These are phyloP conservation scores for Otolemur garnettii DNA, from an alignment of 2,113 vertebrate species.

Conservation along the genomic window DNA sequence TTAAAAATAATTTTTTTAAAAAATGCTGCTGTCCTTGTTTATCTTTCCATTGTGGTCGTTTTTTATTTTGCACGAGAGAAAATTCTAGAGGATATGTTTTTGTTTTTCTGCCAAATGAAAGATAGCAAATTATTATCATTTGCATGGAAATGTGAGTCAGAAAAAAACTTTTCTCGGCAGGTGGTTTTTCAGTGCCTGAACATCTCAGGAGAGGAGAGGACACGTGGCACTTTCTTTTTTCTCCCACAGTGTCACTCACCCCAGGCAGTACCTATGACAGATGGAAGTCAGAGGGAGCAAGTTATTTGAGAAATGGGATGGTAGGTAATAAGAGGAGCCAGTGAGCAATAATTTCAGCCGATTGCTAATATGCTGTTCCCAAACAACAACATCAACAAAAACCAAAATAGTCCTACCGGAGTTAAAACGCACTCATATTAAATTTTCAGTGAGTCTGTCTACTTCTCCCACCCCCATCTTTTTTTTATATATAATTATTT, in stretches of 20 bases:
- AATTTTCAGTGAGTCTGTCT: neutral
- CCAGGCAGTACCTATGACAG: neutral
- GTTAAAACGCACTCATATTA: neutral
- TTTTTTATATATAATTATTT: neutral
- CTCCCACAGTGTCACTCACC: neutral
- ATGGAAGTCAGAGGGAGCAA: neutral
- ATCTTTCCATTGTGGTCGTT: constrained; percentile 21
- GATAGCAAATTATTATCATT: constrained; percentile 9
- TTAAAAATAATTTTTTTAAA: neutral
- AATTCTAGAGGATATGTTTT: neutral
- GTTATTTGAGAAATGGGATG: neutral
- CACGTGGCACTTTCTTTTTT: neutral
- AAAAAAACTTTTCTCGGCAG: neutral
- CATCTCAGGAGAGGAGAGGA: neutral
- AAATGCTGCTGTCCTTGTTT: neutral
- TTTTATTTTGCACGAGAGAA: neutral
- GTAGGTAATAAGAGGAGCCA: neutral
- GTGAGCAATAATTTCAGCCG: no score
- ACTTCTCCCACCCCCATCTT: no score
- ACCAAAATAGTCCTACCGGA: neutral
- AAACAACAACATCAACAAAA: neutral
- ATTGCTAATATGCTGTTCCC: neutral
- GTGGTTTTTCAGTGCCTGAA: neutral
- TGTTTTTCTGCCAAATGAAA: constrained; percentile 24
- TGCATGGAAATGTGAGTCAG: neutral